These are phyloP conservation scores for Hucho hucho DNA, from an alignment of 2,113 vertebrate genomes.

Conservation along the genomic window DNA sequence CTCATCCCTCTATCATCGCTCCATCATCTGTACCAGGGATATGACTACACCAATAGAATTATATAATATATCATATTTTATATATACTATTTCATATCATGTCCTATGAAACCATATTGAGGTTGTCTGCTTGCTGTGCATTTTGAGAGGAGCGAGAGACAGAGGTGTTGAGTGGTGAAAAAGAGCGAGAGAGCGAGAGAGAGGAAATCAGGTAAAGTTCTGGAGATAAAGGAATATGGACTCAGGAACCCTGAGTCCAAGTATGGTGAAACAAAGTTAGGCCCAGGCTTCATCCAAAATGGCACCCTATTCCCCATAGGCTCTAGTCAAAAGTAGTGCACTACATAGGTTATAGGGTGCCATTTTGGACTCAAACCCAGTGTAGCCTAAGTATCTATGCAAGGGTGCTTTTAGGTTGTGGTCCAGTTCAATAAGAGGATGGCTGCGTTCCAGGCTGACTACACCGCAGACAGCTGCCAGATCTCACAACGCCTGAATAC, in stretches of 20 bases:
- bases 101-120: neutral
- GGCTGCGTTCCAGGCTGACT: neutral
- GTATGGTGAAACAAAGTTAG: constrained; percentile 43
- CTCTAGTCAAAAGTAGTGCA: no score
- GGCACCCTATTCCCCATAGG: no score
- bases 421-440: constrained; percentile 22
- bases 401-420: constrained; percentile 22
- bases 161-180: constrained; percentile 27
- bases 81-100: neutral
- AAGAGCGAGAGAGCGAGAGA: constrained; percentile 27
- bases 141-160: constrained; percentile 16
- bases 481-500: no score
- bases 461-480: no score
- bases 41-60: neutral
- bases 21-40: neutral
- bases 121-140: constrained; percentile 1
- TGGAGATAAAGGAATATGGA: constrained; percentile 20
- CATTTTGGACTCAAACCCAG: no score
- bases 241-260: constrained; percentile 6
- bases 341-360: no score
- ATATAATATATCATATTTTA: neutral
- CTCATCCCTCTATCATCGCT: constrained; percentile 4
- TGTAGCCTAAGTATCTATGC: constrained; percentile 4
- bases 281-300: constrained; percentile 17
- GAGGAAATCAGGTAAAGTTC: constrained; percentile 52